These are phyloP conservation scores for Dasyornis broadbenti DNA, from an alignment of 2,113 vertebrate genomes.

Conservation along the genomic window DNA sequence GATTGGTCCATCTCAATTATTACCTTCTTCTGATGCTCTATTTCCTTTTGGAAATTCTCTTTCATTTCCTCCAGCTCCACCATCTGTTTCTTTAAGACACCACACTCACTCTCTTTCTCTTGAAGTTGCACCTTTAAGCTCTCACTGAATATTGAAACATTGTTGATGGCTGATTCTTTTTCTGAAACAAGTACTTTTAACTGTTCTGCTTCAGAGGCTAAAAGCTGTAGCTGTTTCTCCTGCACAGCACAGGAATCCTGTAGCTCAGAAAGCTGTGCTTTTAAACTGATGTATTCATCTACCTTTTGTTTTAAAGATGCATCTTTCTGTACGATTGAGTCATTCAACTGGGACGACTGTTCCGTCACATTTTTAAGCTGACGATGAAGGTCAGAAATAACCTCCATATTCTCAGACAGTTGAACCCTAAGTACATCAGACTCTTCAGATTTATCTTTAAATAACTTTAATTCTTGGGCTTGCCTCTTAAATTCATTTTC, in stretches of 20 bases:
- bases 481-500: constrained; percentile 62
- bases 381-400: constrained; percentile 69
- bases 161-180: constrained; percentile 65
- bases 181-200: constrained; percentile 67
- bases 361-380: constrained; percentile 55
- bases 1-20: constrained; percentile 48
- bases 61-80: constrained; percentile 65
- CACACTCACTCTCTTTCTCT: constrained; percentile 72
- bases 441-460: constrained; percentile 70
- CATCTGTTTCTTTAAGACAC: constrained; percentile 68
- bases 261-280: constrained; percentile 62
- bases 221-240: constrained; percentile 55
- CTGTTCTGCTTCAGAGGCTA: constrained; percentile 60
- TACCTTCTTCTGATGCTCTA: constrained; percentile 61
- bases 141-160: constrained; percentile 41
- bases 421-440: constrained; percentile 66
- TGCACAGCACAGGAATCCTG: constrained; percentile 54
- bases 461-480: constrained; percentile 60
- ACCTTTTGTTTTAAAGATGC: constrained; percentile 66
- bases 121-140: constrained; percentile 62
- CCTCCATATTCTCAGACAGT: constrained; percentile 72
- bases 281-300: constrained; percentile 58
- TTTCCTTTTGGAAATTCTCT: constrained; percentile 52
- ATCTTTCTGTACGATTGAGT: constrained; percentile 66
- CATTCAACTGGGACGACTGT: constrained; percentile 53